Percentiles rank a stretch among this genome's conserved stretches.
These are phyloP conservation scores for Melanotaenia nigrans DNA, from an alignment of 2,797 vertebrate genomes.

Conservation along the genomic window DNA sequence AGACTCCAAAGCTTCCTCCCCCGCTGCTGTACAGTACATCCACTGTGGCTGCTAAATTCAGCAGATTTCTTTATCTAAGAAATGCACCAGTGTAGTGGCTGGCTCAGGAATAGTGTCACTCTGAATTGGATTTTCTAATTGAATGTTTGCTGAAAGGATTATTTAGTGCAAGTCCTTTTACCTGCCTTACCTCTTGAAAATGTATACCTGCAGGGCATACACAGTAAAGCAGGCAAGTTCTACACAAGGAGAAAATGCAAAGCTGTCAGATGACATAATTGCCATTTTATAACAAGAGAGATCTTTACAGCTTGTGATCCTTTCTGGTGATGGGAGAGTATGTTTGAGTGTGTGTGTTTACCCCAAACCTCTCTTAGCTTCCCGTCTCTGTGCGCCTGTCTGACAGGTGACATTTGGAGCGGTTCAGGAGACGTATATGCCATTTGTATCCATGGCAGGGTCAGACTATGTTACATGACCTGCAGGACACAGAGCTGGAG, in stretches of 20 bases:
- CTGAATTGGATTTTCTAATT: constrained; percentile 47
- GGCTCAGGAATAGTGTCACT: constrained; percentile 29
- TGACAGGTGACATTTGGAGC: constrained; percentile 83
- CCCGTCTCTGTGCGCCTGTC: constrained; percentile 40
- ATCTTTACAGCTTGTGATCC: constrained; percentile 39
- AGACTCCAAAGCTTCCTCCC: constrained; percentile 42
- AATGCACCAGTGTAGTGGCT: constrained; percentile 25
- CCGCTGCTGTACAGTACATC: constrained; percentile 39
- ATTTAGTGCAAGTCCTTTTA: constrained; percentile 43
- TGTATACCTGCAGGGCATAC: constrained; percentile 42
- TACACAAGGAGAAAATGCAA: constrained; percentile 40
- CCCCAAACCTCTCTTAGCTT: constrained; percentile 51
- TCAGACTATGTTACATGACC: constrained; percentile 80
- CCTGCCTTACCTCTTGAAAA: constrained; percentile 36
- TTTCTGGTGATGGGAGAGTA: constrained; percentile 43
- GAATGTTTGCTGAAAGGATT: constrained; percentile 37
- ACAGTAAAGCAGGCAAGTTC: constrained; percentile 11
- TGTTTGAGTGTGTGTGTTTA: constrained; percentile 51
- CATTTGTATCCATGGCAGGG: constrained; percentile 81
- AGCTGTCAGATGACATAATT: constrained; percentile 67
- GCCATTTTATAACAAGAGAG: constrained; percentile 56
- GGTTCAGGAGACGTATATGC: constrained; percentile 77
- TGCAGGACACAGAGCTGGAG: constrained; percentile 69
- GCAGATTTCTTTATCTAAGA: constrained; percentile 45
- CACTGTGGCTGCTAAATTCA: constrained; percentile 49